Conservation (phyloP, 2,797 vertebrate species). For the Typhlichthys eigenmanni region DNA sequence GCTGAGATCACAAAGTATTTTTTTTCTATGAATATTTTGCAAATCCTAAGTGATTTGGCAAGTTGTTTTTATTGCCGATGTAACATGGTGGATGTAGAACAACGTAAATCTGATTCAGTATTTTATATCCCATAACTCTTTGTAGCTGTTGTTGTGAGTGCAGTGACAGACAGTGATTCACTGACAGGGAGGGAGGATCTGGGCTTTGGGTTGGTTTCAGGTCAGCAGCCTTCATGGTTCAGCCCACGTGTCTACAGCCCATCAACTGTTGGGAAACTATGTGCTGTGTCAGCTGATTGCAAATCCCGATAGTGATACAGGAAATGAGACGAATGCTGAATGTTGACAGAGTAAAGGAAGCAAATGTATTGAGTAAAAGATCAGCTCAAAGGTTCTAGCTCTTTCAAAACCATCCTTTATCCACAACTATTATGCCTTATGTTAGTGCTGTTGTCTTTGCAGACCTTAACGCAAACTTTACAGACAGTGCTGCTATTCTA, state of each 20-base stretch:
- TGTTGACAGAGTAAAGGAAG: too few species aligned
- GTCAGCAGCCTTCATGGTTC: constrained; percentile 42
- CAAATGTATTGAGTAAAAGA: too few species aligned
- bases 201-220: constrained; percentile 54
- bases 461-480: too few species aligned
- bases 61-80: constrained; percentile 11
- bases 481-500: too few species aligned
- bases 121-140: background rate
- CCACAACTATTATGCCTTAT: too few species aligned
- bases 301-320: constrained; percentile 12
- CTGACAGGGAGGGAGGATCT: constrained; percentile 41
- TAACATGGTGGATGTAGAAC: constrained; percentile 16
- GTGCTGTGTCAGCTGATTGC: background rate
- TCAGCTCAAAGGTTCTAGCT: too few species aligned
- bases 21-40: too few species aligned
- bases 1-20: too few species aligned
- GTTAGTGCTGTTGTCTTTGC: too few species aligned
- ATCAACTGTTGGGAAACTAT: constrained; percentile 28
- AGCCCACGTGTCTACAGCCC: constrained; percentile 12
- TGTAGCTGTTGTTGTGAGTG: constrained; percentile 23
- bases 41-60: too few species aligned
- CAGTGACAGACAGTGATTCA: constrained; percentile 47
- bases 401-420: too few species aligned
- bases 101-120: background rate
- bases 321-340: too few species aligned